phyloP scores from a whole-genome alignment of 2,888 invertebrate species.

The Nemapogon koenigi region DNA sequence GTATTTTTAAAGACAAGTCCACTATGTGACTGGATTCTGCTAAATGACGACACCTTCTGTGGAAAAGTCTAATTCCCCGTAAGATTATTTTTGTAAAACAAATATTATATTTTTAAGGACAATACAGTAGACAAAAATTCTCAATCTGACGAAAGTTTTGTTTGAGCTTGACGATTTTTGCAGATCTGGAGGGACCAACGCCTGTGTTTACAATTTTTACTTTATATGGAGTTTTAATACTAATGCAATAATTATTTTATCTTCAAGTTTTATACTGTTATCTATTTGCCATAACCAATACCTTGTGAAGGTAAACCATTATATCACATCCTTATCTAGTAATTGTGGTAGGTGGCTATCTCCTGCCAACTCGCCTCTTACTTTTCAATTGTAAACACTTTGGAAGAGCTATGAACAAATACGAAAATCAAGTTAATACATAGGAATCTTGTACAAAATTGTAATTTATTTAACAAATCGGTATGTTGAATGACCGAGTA shows the following conservation, averaged over 20 bases:
- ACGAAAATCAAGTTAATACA: slow-evolving; percentile 19
- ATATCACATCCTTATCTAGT: too few relatives aligned
- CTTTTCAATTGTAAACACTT: background rate
- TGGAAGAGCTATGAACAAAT: slow-evolving; percentile 47
- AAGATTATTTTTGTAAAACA: slow-evolving; percentile 59
- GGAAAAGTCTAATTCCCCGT: slow-evolving; percentile 39
- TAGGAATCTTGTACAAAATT: slow-evolving; percentile 39
- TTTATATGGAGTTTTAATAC: slow-evolving; percentile 16
- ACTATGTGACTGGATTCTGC: background rate
- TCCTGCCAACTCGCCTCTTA: too few relatives aligned
- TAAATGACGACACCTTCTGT: background rate
- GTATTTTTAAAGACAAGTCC: too few relatives aligned
- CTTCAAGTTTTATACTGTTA: slow-evolving; percentile 18
- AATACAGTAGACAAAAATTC: slow-evolving; percentile 48
- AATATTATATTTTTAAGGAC: slow-evolving; percentile 49
- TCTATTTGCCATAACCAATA: too few relatives aligned
- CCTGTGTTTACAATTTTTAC: slow-evolving; percentile 29
- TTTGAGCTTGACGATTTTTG: slow-evolving; percentile 37
- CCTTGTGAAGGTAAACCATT: too few relatives aligned
- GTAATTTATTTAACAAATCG: slow-evolving; percentile 51
- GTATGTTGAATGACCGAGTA: slow-evolving; percentile 53
- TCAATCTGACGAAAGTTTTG: slow-evolving; percentile 27
- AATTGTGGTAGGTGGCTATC: background rate
- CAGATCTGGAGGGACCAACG: slow-evolving; percentile 60
- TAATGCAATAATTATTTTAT: slow-evolving; percentile 23